Conservation (phyloP, 2,888 invertebrate genomes). For the Synergus gifuensis region DNA sequence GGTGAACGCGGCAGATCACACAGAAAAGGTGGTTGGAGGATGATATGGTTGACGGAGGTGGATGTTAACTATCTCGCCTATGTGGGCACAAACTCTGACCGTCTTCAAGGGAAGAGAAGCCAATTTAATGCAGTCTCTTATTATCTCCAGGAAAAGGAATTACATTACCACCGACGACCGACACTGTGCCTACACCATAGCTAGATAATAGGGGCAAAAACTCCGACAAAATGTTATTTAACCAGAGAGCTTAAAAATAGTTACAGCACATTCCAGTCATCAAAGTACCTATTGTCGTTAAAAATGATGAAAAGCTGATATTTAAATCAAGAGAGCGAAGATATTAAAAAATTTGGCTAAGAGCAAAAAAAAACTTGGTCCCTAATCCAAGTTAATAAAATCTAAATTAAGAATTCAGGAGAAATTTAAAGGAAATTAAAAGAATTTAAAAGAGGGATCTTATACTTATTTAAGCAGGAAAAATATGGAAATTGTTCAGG, state of each 20-base stretch:
- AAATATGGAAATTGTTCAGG: no score
- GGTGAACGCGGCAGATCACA: slow-evolving; percentile 21
- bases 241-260: background rate
- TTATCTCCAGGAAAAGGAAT: slow-evolving; percentile 27
- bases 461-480: no score
- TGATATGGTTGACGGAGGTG: slow-evolving; percentile 31
- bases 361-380: no score
- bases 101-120: background rate
- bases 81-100: slow-evolving; percentile 3
- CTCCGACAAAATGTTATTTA: background rate
- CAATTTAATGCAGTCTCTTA: slow-evolving; percentile 22
- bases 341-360: no score
- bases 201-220: background rate
- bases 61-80: slow-evolving; percentile 31
- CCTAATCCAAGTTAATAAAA: no score
- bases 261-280: no score
- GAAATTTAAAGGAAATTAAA: no score
- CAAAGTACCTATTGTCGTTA: no score
- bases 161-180: background rate
- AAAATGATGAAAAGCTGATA: no score
- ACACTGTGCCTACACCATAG: background rate
- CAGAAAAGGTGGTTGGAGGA: slow-evolving; percentile 29
- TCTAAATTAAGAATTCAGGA: no score
- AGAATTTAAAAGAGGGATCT: no score
- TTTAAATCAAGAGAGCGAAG: no score